Percentiles rank a stretch among this genome's conserved stretches.
Evolutionary conservation across 64 coral and sea anemone species (phyloP).

Genomic region (Anthopleura sola): DNA sequence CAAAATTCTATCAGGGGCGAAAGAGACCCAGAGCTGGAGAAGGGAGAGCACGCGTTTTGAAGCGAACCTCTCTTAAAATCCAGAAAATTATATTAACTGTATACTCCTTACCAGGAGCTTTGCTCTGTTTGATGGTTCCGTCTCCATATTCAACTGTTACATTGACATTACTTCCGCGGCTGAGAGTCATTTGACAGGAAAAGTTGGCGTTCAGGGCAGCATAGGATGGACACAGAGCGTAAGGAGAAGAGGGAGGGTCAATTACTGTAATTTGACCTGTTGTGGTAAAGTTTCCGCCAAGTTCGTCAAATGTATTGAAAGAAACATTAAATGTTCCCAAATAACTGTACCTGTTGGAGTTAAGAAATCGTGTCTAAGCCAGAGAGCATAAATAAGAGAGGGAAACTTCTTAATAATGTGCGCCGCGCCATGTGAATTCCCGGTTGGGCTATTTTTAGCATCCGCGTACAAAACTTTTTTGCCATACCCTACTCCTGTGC

Average conservation of each 20-base stretch:
- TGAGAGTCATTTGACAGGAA: constrained; percentile 5
- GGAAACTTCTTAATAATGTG: too few relatives aligned
- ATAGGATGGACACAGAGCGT: background rate
- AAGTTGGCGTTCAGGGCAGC: background rate
- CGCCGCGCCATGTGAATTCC: too few relatives aligned
- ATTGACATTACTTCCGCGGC: background rate
- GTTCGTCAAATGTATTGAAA: background rate
- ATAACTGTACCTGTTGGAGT: background rate
- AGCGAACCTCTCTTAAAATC: too few relatives aligned
- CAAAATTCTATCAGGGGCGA: too few relatives aligned
- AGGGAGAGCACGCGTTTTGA: too few relatives aligned
- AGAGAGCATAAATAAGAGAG: too few relatives aligned
- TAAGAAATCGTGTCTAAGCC: too few relatives aligned
- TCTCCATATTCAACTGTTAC: background rate
- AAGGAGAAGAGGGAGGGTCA: background rate
- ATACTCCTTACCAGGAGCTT: background rate
- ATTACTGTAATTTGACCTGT: background rate
- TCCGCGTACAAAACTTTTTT: too few relatives aligned
- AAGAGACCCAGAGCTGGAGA: too few relatives aligned
- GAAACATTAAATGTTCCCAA: background rate
- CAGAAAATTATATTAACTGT: too few relatives aligned
- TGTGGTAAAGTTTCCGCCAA: background rate
- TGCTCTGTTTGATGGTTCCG: background rate
- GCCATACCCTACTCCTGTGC: too few relatives aligned
- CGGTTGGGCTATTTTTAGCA: too few relatives aligned